phyloP scores from a whole-genome alignment of 2,888 invertebrate species.

The Oscheius myriophilus region DNA sequence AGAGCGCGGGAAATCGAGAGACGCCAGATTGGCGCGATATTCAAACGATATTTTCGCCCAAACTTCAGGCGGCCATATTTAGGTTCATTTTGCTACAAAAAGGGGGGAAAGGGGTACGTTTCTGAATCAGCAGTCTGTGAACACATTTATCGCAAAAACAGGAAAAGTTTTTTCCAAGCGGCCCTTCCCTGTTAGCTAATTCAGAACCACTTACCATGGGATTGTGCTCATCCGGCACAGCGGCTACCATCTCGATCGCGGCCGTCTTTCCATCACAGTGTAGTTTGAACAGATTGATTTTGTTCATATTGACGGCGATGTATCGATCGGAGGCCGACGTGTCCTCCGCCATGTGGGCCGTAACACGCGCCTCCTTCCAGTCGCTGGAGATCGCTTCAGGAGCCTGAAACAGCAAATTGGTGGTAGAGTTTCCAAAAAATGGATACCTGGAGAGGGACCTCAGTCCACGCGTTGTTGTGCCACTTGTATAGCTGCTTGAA shows the following conservation, averaged over 20 bases:
- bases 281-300: conserved; percentile 6
- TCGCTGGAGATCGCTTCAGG: background rate
- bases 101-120: too few relatives aligned
- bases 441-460: conserved; percentile 34
- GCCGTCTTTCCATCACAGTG: background rate
- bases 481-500: conserved; percentile 42
- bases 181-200: too few relatives aligned
- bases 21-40: too few relatives aligned
- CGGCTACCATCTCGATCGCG: conserved; percentile 20
- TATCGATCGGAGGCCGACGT: background rate
- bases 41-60: too few relatives aligned
- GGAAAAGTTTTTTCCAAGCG: too few relatives aligned
- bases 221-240: conserved; percentile 27
- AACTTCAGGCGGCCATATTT: too few relatives aligned
- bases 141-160: too few relatives aligned
- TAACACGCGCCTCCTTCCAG: background rate
- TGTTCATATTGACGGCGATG: conserved; percentile 1
- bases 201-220: too few relatives aligned
- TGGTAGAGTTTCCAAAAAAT: too few relatives aligned
- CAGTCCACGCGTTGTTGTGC: conserved; percentile 41
- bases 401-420: conserved; percentile 4
- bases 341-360: conserved; percentile 12
- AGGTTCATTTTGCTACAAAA: too few relatives aligned
- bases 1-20: too few relatives aligned
- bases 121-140: too few relatives aligned